Evolutionary conservation across 2,888 invertebrate genomes (phyloP).

Genomic region (Blastobasis lacticolella): DNA sequence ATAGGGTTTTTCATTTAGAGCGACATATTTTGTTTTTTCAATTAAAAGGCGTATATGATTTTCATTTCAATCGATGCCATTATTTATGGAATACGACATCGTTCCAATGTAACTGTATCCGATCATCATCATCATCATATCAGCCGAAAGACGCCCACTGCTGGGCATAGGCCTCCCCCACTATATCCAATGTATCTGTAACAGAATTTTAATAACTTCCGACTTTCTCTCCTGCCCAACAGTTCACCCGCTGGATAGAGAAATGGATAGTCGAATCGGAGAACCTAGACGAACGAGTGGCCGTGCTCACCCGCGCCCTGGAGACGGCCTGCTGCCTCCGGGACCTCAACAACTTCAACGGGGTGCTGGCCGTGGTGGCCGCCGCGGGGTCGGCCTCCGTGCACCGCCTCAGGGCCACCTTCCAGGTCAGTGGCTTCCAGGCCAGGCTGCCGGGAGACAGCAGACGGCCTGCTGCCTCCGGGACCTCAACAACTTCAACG

Average conservation of each 20-base stretch:
- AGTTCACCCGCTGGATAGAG: conserved; percentile 97
- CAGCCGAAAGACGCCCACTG: too few species aligned
- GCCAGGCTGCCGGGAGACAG: not conserved
- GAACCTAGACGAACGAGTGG: conserved; percentile 95
- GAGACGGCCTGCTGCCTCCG: conserved; percentile 95
- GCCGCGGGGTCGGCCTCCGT: conserved; percentile 95
- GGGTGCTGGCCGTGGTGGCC: conserved; percentile 93
- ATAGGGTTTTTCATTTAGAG: too few species aligned
- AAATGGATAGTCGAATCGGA: conserved; percentile 96
- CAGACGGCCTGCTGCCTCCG: conserved; percentile 95
- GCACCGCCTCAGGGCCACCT: conserved; percentile 88
- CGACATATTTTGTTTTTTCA: too few species aligned
- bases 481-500: conserved; percentile 99
- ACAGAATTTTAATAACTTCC: not conserved
- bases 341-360: conserved; percentile 99
- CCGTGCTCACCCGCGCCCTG: conserved; percentile 88
- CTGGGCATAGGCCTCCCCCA: too few species aligned
- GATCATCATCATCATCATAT: too few species aligned
- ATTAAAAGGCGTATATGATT: too few species aligned
- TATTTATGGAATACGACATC: too few species aligned
- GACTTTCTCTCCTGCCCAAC: not conserved
- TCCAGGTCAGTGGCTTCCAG: conserved; percentile 67
- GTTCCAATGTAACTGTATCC: too few species aligned
- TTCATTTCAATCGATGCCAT: too few species aligned
- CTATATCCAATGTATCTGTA: too few species aligned